Evolutionary conservation across 1,140 invertebrate genomes (phyloP), one percentile per base, ranked within the genome.

Genomic region (Magallana ariakensis): DNA sequence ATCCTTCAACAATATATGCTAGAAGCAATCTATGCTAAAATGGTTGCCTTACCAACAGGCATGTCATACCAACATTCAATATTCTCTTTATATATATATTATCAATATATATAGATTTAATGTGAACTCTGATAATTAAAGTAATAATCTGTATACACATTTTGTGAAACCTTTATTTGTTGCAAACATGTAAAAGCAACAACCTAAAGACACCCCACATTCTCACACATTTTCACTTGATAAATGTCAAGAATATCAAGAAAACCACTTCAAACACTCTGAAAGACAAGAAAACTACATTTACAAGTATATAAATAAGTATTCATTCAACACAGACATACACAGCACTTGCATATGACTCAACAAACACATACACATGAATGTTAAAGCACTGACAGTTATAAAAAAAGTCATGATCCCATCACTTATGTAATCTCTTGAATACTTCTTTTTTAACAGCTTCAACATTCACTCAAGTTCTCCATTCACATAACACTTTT

Each of bases 401-500:
- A 13, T 26, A 75, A 75, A 75, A 75, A 75, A 75, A 75, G 22
- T 75, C 66, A 75, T 75, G 66, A 75, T 33, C 66, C 10, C 10
- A 75, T 75, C 66, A 75, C 9, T 75, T 75, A 26, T 75, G 22
- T 19, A 75, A 75, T 19, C 66, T 75, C 22, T 46, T 46, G 33
- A 46, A 46, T 46, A 46, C 33, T 46, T 46, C 33, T 75, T 11
- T 22, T 66, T 22, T 7, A 66, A 66, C 62, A 75, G 9, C 22
- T 60, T 60, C 58, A 60, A 46, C 58, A 16, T 60, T 60, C 58
- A 60, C 58, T 26, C 66, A 75, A 75, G 66, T 75, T 19, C 11
- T 75, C 66, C 66, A 75, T 75, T 75, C 66, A 75, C 10, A 9
- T 26, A 75, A 75, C 10, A 75, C 66, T 75, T 70, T 70, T 75